phyloP scores from a whole-genome alignment of 2,797 vertebrate genomes.

The Melanotaenia maccullochi region DNA sequence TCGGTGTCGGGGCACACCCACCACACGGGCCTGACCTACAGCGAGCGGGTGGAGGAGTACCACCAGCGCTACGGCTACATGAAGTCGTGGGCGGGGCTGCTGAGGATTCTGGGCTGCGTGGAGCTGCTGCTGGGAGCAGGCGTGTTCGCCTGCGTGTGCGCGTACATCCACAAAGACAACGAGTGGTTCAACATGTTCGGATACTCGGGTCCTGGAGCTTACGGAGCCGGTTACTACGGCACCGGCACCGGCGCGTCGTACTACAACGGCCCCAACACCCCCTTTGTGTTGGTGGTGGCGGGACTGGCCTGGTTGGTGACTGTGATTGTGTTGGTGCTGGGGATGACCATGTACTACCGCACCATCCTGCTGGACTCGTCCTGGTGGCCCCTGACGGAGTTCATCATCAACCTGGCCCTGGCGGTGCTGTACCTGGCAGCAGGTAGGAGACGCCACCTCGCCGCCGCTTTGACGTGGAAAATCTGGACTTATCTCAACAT shows the following conservation, averaged over 20 bases:
- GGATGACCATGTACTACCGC: slow-evolving; percentile 98
- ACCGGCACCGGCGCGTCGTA: slow-evolving; percentile 79
- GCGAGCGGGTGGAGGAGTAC: slow-evolving; percentile 89
- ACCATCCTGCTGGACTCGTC: slow-evolving; percentile 93
- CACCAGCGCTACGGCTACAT: slow-evolving; percentile 91
- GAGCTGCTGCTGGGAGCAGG: slow-evolving; percentile 93
- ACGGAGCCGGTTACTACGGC: slow-evolving; percentile 75
- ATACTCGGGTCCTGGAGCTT: slow-evolving; percentile 85
- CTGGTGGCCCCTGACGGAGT: slow-evolving; percentile 98
- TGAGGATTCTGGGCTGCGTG: slow-evolving; percentile 89
- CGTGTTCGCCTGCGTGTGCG: slow-evolving; percentile 95
- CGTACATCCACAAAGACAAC: slow-evolving; percentile 97
- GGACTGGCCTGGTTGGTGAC: slow-evolving; percentile 93
- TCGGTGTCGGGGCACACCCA: slow-evolving; percentile 82
- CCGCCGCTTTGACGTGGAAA: too few relatives aligned
- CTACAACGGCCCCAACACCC: slow-evolving; percentile 93
- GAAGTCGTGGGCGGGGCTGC: slow-evolving; percentile 97
- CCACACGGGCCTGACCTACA: slow-evolving; percentile 85
- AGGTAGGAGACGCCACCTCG: slow-evolving; percentile 48
- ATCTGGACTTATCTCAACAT: neutral
- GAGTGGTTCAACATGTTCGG: slow-evolving; percentile 97
- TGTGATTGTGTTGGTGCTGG: slow-evolving; percentile 90
- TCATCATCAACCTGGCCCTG: slow-evolving; percentile 90
- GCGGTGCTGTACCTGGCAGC: slow-evolving; percentile 92
- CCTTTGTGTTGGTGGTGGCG: slow-evolving; percentile 91